Evolutionary conservation across 2,888 invertebrate genomes (phyloP).

Genomic region (Amiota mariae): DNA sequence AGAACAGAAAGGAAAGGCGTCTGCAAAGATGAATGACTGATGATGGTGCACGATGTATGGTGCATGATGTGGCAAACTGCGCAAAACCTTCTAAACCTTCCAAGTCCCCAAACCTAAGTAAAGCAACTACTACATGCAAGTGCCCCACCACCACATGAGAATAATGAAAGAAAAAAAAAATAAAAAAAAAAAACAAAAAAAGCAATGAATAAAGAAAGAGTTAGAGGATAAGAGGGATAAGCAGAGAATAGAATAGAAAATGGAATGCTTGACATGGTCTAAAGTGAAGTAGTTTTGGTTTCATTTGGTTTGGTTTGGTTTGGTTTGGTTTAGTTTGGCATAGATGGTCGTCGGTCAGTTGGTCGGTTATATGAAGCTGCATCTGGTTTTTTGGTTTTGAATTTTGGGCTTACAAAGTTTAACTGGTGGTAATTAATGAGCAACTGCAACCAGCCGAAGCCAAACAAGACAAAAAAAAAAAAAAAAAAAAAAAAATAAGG

Average conservation of each 20-base stretch:
- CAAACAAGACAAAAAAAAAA: too few species aligned
- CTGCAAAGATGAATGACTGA: conserved; percentile 20
- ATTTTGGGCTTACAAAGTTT: neutral
- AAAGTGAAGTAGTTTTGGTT: too few species aligned
- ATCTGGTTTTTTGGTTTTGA: neutral
- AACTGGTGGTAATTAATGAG: conserved; percentile 56
- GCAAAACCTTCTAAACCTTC: conserved; percentile 1
- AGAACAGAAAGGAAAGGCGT: conserved; percentile 20
- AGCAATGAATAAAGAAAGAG: neutral
- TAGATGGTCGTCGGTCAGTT: too few species aligned
- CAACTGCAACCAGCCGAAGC: conserved; percentile 1
- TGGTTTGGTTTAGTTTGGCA: too few species aligned
- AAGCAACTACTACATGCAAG: conserved; percentile 2
- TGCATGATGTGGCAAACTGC: conserved; percentile 21
- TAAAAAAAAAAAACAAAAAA: neutral
- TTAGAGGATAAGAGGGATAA: too few species aligned
- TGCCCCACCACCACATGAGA: neutral
- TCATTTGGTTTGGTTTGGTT: too few species aligned
- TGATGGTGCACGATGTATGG: conserved; percentile 1
- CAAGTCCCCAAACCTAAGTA: neutral
- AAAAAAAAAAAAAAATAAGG: too few species aligned
- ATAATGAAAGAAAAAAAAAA: neutral
- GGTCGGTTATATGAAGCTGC: too few species aligned
- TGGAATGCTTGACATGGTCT: too few species aligned
- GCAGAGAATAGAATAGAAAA: too few species aligned